A percentile compares a stretch with the other conserved stretches of the same genome.
These are phyloP conservation scores for Sinonovacula constricta DNA, from an alignment of 1,140 invertebrate genomes.

Conservation along the genomic window DNA sequence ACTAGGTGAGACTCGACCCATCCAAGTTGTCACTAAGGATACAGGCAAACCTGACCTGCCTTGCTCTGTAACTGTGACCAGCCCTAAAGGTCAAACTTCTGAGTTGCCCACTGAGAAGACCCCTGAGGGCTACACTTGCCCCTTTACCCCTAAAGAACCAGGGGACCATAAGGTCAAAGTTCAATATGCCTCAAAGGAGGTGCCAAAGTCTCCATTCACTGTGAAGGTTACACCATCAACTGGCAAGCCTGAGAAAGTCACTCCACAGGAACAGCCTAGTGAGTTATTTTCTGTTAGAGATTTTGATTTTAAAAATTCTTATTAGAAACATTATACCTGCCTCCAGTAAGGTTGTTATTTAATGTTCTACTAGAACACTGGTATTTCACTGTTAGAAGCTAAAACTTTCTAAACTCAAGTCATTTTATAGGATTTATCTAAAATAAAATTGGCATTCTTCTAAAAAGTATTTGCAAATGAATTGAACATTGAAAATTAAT, in stretches of 20 bases:
- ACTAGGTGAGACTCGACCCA: slow-evolving; percentile 84
- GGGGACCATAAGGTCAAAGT: slow-evolving; percentile 80
- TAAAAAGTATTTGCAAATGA: too few species aligned
- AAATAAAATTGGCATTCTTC: too few species aligned
- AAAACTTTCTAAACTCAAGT: too few species aligned
- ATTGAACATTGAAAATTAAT: too few species aligned
- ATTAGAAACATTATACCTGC: too few species aligned
- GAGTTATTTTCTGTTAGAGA: too few species aligned
- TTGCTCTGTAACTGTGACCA: slow-evolving; percentile 80
- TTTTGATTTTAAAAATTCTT: too few species aligned
- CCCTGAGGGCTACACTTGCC: slow-evolving; percentile 87
- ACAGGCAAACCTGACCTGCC: slow-evolving; percentile 83
- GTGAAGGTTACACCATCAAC: slow-evolving; percentile 81
- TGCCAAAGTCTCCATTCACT: slow-evolving; percentile 74
- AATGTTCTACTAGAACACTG: too few species aligned
- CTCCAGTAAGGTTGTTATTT: too few species aligned
- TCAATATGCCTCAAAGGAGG: slow-evolving; percentile 66
- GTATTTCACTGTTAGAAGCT: too few species aligned
- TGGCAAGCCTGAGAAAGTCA: slow-evolving; percentile 2
- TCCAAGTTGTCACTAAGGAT: slow-evolving; percentile 88
- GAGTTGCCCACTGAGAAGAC: slow-evolving; percentile 82
- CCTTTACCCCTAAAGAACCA: slow-evolving; percentile 90
- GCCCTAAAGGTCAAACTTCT: slow-evolving; percentile 77
- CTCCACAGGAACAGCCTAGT: slow-evolving; percentile 27
- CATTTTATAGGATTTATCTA: too few species aligned